Percentiles rank a stretch among this genome's conserved stretches.
These are phyloP conservation scores for Psylliodes chrysocephalus DNA, from an alignment of 2,888 invertebrate genomes.

Conservation along the genomic window DNA sequence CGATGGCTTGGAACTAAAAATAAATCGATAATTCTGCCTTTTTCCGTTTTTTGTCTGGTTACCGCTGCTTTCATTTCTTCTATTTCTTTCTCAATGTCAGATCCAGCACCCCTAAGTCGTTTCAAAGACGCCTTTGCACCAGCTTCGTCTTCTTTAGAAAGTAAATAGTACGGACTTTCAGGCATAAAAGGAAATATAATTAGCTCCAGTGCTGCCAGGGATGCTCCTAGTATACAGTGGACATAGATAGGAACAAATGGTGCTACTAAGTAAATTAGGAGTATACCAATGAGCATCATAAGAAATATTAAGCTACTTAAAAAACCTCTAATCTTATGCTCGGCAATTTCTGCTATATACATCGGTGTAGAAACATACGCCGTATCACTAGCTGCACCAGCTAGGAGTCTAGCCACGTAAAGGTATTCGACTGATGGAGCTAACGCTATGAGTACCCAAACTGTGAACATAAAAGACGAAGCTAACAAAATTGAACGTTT, in stretches of 20 bases:
- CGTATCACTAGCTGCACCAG: constrained; percentile 56
- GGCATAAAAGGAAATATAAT: constrained; percentile 59
- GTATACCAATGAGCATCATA: constrained; percentile 60
- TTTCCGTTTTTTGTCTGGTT: constrained; percentile 56
- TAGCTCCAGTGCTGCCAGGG: constrained; percentile 55
- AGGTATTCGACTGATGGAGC: constrained; percentile 51
- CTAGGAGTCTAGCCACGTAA: constrained; percentile 54
- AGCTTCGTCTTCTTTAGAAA: constrained; percentile 54
- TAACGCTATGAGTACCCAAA: constrained; percentile 58
- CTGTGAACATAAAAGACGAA: constrained; percentile 53
- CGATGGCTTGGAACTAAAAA: constrained; percentile 58
- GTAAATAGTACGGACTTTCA: constrained; percentile 60
- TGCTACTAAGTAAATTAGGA: constrained; percentile 54
- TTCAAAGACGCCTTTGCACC: constrained; percentile 55
- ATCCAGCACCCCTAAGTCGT: constrained; percentile 48
- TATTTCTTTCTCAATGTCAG: constrained; percentile 56
- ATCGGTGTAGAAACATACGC: constrained; percentile 61
- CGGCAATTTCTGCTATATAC: constrained; percentile 62
- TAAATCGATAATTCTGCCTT: constrained; percentile 58
- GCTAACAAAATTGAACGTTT: constrained; percentile 57
- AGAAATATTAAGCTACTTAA: constrained; percentile 59
- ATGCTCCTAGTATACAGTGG: constrained; percentile 57
- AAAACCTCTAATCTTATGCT: constrained; percentile 60
- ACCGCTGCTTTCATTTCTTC: constrained; percentile 58
- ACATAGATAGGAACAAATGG: constrained; percentile 58